Evolutionary conservation across 2,888 invertebrate species (phyloP).

Genomic region (Acrobasis consociella): DNA sequence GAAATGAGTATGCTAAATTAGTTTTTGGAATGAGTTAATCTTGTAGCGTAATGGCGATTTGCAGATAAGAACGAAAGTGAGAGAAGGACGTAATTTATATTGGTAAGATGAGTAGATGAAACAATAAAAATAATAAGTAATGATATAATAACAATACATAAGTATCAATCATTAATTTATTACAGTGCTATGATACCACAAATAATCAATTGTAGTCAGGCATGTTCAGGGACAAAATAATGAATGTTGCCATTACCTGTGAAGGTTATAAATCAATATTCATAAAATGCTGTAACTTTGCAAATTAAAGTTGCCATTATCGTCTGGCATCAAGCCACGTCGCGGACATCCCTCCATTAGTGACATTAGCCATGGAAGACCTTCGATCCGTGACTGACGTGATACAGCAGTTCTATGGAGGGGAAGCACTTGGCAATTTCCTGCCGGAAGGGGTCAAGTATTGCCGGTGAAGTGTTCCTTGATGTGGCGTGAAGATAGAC

Average conservation of each 20-base stretch:
- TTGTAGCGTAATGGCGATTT: slow-evolving; percentile 35
- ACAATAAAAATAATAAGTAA: background rate
- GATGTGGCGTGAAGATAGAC: slow-evolving; percentile 49
- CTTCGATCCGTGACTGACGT: slow-evolving; percentile 37
- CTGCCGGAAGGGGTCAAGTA: slow-evolving; percentile 56
- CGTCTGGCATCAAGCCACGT: slow-evolving; percentile 5
- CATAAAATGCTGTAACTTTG: background rate
- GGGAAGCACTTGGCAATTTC: slow-evolving; percentile 60
- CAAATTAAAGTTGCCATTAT: slow-evolving; percentile 3
- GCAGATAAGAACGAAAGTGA: slow-evolving; percentile 37
- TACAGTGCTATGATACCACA: no score
- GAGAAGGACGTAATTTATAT: slow-evolving; percentile 27
- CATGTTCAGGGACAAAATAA: background rate
- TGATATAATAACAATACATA: background rate
- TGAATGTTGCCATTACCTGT: slow-evolving; percentile 3
- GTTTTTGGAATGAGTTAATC: slow-evolving; percentile 30
- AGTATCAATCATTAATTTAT: no score
- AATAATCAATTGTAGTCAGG: no score
- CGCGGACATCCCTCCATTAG: slow-evolving; percentile 25
- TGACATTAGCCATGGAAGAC: slow-evolving; percentile 39
- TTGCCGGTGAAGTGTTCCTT: slow-evolving; percentile 40
- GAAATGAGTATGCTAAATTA: slow-evolving; percentile 16
- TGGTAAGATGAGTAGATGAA: background rate
- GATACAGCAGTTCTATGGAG: slow-evolving; percentile 36
- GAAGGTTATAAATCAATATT: background rate